Percentiles rank a stretch among this genome's conserved stretches.
Conservation (phyloP, 2,888 invertebrate genomes). For the Lochmaea crataegi region DNA sequence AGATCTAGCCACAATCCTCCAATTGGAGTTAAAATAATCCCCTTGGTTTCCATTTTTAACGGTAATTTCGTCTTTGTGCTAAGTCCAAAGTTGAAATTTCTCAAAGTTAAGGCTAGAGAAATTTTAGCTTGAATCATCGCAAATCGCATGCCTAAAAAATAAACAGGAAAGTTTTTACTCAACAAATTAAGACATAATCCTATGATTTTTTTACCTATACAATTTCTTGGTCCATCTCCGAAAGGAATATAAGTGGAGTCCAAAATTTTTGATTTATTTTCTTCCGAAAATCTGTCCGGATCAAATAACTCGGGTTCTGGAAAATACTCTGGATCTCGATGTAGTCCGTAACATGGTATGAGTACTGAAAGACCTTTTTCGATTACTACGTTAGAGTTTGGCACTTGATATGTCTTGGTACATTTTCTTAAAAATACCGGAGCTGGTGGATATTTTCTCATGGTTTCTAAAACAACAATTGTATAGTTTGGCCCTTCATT, state of each 20-base stretch:
- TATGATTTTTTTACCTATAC: constrained; percentile 65
- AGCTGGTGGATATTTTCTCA: constrained; percentile 71
- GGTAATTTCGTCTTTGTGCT: constrained; percentile 60
- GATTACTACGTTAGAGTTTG: constrained; percentile 65
- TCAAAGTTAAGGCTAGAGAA: constrained; percentile 66
- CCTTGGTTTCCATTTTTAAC: constrained; percentile 62
- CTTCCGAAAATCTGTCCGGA: constrained; percentile 70
- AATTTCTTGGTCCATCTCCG: constrained; percentile 70
- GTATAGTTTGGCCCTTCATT: too few relatives aligned
- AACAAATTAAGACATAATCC: too few relatives aligned
- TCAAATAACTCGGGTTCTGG: constrained; percentile 70
- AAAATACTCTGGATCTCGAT: constrained; percentile 70
- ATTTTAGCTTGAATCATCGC: constrained; percentile 69
- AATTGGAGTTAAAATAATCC: constrained; percentile 61
- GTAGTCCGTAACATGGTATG: constrained; percentile 70
- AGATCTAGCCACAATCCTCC: constrained; percentile 63
- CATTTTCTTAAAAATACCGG: constrained; percentile 67
- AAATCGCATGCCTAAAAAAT: constrained; percentile 67
- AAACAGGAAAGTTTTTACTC: not conserved
- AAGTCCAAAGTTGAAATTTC: constrained; percentile 60
- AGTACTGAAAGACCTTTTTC: constrained; percentile 68
- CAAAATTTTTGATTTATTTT: constrained; percentile 63
- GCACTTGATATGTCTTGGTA: constrained; percentile 67
- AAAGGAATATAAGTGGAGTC: constrained; percentile 69
- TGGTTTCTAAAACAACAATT: constrained; percentile 65